Conservation (phyloP, 2,113 vertebrate genomes). For the Myotis davidii region DNA sequence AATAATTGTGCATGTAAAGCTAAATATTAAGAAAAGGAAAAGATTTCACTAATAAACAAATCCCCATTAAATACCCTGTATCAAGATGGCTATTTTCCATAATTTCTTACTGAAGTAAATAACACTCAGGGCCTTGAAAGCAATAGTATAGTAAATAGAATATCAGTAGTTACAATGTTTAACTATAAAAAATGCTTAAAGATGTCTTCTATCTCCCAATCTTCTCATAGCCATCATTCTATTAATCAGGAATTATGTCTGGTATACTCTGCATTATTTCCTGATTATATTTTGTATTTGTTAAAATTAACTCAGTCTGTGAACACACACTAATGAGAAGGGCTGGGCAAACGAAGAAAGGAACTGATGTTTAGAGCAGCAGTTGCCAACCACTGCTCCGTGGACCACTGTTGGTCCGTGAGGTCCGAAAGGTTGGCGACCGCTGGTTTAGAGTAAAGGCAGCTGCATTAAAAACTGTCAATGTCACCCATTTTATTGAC, state of each 20-base stretch:
- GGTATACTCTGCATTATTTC: not conserved
- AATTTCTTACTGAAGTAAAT: constrained; percentile 24
- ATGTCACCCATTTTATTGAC: not conserved
- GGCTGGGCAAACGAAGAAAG: constrained; percentile 15
- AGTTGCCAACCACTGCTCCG: too few species aligned
- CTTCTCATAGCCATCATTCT: not conserved
- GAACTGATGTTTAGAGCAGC: not conserved
- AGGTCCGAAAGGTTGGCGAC: too few species aligned
- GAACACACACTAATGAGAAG: not conserved
- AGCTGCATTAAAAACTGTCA: not conserved
- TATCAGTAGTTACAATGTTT: not conserved
- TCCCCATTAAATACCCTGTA: not conserved
- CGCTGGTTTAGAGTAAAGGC: not conserved
- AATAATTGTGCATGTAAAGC: not conserved
- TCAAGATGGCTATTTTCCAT: not conserved
- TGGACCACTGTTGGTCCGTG: too few species aligned
- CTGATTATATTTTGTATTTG: not conserved
- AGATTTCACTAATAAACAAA: constrained; percentile 13
- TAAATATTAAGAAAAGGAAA: constrained; percentile 5
- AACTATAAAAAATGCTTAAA: constrained; percentile 33
- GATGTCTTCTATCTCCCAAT: not conserved
- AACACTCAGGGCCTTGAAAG: constrained; percentile 22
- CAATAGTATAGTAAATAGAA: not conserved
- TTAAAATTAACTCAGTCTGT: constrained; percentile 32
- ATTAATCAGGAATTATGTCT: not conserved